Percentiles rank a stretch among this genome's conserved stretches.
phyloP scores from a whole-genome alignment of 2,888 invertebrate genomes.

The Drosophila limbata region DNA sequence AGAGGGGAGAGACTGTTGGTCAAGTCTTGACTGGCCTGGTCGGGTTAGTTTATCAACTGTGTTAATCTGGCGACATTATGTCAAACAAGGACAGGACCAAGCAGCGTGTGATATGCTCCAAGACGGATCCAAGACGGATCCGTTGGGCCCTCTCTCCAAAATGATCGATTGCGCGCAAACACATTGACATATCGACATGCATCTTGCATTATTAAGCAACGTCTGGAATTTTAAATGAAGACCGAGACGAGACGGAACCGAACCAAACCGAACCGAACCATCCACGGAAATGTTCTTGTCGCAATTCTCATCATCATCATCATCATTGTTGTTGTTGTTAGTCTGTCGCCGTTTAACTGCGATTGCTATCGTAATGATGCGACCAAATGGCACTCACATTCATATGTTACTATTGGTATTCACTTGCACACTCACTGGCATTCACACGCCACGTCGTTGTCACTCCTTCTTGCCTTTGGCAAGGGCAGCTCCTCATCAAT shows the following conservation, averaged over 20 bases:
- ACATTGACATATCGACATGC: conserved; percentile 84
- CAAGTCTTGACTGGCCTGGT: neutral
- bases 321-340: neutral
- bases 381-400: conserved; percentile 61
- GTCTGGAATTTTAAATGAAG: conserved; percentile 80
- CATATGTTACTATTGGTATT: conserved; percentile 46
- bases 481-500: conserved; percentile 32
- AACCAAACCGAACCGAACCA: conserved; percentile 36
- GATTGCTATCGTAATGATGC: conserved; percentile 80
- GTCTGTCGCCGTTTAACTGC: conserved; percentile 68
- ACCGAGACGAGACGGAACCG: conserved; percentile 65
- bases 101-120: conserved; percentile 42
- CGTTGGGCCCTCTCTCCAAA: conserved; percentile 49
- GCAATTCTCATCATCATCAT: conserved; percentile 38
- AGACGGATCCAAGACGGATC: conserved; percentile 7
- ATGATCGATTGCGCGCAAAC: conserved; percentile 85
- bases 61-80: conserved; percentile 84
- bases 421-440: conserved; percentile 48
- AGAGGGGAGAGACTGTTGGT: conserved; percentile 15
- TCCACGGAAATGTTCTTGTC: conserved; percentile 62
- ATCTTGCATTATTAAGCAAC: conserved; percentile 82
- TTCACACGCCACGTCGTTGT: conserved; percentile 55
- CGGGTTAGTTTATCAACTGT: conserved; percentile 76
- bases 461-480: neutral
- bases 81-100: conserved; percentile 83